phyloP scores from a whole-genome alignment of 2,113 vertebrate genomes.

The Melanerpes formicivorus region DNA sequence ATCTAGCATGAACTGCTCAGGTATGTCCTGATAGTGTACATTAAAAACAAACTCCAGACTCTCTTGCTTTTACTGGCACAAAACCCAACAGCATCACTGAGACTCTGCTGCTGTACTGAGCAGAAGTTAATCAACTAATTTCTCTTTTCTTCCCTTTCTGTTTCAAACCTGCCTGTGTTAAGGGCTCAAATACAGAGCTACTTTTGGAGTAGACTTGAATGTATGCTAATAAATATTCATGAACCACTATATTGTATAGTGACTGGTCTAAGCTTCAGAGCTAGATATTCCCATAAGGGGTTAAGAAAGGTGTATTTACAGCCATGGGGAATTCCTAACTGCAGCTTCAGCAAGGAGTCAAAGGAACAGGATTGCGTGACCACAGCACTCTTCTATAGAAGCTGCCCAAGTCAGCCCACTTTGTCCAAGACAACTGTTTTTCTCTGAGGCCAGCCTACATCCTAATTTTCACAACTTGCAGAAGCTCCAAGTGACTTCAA shows the following conservation, averaged over 20 bases:
- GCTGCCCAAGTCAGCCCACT: constrained; percentile 23
- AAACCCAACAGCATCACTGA: not conserved
- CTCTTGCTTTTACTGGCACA: not conserved
- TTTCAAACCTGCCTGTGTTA: constrained; percentile 13
- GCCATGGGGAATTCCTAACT: not conserved
- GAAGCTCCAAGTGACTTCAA: not conserved
- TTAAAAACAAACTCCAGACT: not conserved
- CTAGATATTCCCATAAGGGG: not conserved
- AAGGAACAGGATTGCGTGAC: constrained; percentile 42
- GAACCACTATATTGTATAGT: not conserved
- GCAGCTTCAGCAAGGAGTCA: constrained; percentile 8
- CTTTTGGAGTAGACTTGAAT: not conserved
- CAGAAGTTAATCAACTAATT: not conserved
- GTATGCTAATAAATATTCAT: not conserved
- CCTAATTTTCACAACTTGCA: not conserved
- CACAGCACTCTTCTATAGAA: not conserved
- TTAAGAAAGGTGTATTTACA: constrained; percentile 5
- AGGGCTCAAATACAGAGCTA: not conserved
- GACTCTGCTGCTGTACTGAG: rapidly evolving
- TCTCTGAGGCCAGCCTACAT: constrained; percentile 19
- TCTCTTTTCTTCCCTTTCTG: not conserved
- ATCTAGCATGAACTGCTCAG: not conserved
- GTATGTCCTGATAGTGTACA: rapidly evolving
- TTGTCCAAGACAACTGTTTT: not conserved
- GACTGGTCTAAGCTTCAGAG: not conserved